These are phyloP conservation scores for Drosophila ezoana DNA, from an alignment of 2,888 invertebrate species.

Conservation along the genomic window DNA sequence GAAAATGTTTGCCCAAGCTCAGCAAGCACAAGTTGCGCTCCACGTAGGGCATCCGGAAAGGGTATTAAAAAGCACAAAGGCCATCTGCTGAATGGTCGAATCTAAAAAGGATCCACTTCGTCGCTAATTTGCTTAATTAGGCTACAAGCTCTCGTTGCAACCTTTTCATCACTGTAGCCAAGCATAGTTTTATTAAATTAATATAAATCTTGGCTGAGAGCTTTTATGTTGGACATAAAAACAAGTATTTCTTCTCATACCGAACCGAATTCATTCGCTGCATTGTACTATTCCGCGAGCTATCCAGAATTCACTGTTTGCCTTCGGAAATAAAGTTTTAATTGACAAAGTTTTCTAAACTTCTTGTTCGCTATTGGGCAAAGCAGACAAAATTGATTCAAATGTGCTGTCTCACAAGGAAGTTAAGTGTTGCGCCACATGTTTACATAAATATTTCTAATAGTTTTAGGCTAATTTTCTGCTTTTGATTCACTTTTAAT, in stretches of 20 bases:
- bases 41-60: too few species aligned
- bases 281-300: constrained; percentile 22
- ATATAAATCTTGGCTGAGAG: too few species aligned
- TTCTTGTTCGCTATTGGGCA: constrained; percentile 20
- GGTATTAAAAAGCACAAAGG: too few species aligned
- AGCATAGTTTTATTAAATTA: too few species aligned
- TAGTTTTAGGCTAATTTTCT: constrained; percentile 18
- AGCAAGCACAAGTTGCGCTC: too few species aligned
- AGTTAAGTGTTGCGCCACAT: constrained; percentile 17
- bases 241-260: constrained; percentile 12
- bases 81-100: too few species aligned
- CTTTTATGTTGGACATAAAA: constrained; percentile 12
- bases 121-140: too few species aligned
- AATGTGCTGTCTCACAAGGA: constrained; percentile 12
- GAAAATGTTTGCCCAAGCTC: too few species aligned
- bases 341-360: constrained; percentile 53
- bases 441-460: constrained; percentile 12
- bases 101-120: too few species aligned
- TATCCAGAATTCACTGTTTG: constrained; percentile 4
- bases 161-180: too few species aligned
- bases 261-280: constrained; percentile 20
- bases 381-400: constrained; percentile 31
- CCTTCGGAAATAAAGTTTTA: constrained; percentile 46
- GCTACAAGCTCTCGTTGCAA: too few species aligned
- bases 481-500: constrained; percentile 41